Evolutionary conservation across 1,140 invertebrate genomes (phyloP).

Genomic region (Polyergus mexicanus): DNA sequence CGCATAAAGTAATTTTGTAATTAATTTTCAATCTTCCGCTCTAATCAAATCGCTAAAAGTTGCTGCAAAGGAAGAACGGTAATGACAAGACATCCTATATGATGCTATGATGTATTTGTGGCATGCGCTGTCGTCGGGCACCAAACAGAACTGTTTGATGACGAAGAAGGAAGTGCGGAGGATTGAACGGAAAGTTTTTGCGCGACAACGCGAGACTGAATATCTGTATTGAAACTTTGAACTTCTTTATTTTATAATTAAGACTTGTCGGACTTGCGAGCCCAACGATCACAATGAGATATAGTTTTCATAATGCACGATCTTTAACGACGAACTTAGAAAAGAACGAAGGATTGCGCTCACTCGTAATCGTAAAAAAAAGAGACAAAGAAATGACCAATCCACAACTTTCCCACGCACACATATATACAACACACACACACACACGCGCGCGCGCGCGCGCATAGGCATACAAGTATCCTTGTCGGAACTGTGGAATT

Average conservation of each 20-base stretch:
- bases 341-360: slow-evolving; percentile 71
- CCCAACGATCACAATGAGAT: slow-evolving; percentile 85
- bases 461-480: slow-evolving; percentile 15
- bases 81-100: slow-evolving; percentile 35
- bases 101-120: slow-evolving; percentile 33
- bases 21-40: slow-evolving; percentile 14
- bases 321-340: slow-evolving; percentile 75
- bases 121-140: slow-evolving; percentile 39
- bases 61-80: background rate
- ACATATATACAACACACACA: slow-evolving; percentile 14
- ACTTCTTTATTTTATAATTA: slow-evolving; percentile 83
- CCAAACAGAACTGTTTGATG: slow-evolving; percentile 40
- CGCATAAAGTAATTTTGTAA: background rate
- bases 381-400: slow-evolving; percentile 24
- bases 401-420: slow-evolving; percentile 18
- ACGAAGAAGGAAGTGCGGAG: slow-evolving; percentile 18
- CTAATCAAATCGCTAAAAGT: background rate
- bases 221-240: slow-evolving; percentile 74
- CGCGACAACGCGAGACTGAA: background rate
- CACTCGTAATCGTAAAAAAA: slow-evolving; percentile 37
- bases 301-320: slow-evolving; percentile 80
- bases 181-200: slow-evolving; percentile 36
- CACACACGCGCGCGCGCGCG: slow-evolving; percentile 68
- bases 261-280: slow-evolving; percentile 77
- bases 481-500: slow-evolving; percentile 59